Percentiles rank a stretch among this genome's conserved stretches.
Conservation (phyloP, 1,140 invertebrate species). For the Aphis craccivora region DNA sequence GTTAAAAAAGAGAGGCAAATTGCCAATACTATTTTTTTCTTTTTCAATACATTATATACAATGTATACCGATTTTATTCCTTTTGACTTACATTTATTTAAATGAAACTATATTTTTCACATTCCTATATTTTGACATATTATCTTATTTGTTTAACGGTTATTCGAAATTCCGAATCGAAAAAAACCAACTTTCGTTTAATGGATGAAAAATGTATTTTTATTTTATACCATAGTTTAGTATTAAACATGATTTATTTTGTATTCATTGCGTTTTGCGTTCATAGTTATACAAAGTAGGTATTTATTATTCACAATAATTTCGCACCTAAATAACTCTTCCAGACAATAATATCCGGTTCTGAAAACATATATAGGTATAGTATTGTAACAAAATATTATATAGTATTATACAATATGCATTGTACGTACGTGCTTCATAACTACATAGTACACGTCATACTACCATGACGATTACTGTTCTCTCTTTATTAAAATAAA, state of each 20-base stretch:
- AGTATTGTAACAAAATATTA: slow-evolving; percentile 5
- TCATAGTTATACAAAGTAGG: not conserved
- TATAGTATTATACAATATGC: not conserved
- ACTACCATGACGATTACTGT: not conserved
- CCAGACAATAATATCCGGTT: slow-evolving; percentile 8
- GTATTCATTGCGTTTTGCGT: not conserved
- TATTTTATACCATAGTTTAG: not conserved
- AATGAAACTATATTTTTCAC: not conserved
- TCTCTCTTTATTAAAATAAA: not conserved
- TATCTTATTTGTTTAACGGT: not conserved
- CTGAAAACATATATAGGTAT: not conserved
- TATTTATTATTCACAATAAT: not conserved
- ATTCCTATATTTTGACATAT: not conserved
- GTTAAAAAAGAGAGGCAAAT: slow-evolving; percentile 11
- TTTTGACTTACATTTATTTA: not conserved
- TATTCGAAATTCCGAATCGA: not conserved
- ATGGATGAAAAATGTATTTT: not conserved
- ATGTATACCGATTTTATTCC: not conserved
- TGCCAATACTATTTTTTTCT: not conserved
- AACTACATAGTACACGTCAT: not conserved
- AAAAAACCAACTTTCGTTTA: not conserved
- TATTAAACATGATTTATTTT: not conserved
- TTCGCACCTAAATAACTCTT: not conserved
- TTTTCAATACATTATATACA: not conserved
- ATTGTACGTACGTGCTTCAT: not conserved